These are phyloP conservation scores for Caretta caretta DNA, from an alignment of 2,113 vertebrate species.

Conservation along the genomic window DNA sequence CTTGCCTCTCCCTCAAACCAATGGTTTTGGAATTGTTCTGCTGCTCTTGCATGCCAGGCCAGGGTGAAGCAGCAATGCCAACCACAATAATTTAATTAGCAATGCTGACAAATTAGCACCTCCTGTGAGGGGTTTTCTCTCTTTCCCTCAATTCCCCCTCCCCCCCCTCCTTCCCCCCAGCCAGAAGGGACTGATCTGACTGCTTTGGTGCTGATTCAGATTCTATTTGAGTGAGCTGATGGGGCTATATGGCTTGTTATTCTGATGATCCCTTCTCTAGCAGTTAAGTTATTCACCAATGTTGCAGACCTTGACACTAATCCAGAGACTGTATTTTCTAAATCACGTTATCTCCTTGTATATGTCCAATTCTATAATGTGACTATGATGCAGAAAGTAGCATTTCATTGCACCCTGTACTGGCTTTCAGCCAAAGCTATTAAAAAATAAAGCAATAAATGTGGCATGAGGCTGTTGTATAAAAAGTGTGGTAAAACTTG, in stretches of 20 bases:
- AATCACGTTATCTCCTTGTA: not conserved
- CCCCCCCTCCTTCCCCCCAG: not conserved
- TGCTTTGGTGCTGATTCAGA: not conserved
- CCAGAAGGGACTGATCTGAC: not conserved
- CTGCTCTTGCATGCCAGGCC: not conserved
- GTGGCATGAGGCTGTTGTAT: not conserved
- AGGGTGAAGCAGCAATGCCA: not conserved
- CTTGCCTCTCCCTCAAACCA: not conserved
- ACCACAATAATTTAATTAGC: not conserved
- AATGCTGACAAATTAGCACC: not conserved
- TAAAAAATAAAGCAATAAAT: not conserved
- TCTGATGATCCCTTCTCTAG: not conserved
- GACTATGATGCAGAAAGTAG: not conserved
- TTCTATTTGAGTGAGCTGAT: not conserved
- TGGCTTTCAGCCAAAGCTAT: not conserved
- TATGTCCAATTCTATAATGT: not conserved
- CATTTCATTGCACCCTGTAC: not conserved
- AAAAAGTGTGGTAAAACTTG: not conserved
- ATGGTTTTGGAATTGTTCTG: not conserved
- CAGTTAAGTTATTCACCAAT: not conserved
- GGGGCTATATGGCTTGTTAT: not conserved
- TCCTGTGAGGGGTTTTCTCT: not conserved
- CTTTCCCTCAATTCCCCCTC: not conserved
- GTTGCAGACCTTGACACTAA: not conserved
- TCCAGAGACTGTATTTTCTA: not conserved